phyloP scores from a whole-genome alignment of 2,113 vertebrate species.

The Planiliza haematocheilus region DNA sequence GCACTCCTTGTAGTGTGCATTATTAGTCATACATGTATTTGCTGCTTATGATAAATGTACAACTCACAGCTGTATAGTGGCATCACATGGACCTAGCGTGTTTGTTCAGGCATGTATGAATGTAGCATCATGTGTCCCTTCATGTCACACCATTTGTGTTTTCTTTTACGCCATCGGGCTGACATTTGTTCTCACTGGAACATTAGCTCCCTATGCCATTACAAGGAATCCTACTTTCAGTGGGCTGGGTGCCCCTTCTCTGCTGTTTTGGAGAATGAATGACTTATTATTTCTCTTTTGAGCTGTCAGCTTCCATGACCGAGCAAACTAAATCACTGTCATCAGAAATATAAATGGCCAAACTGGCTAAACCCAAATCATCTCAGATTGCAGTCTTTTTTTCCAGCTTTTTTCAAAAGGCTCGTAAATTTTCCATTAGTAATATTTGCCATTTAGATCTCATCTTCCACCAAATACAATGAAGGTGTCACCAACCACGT shows the following conservation, averaged over 20 bases:
- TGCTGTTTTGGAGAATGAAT: not conserved
- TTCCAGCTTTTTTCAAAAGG: too few relatives aligned
- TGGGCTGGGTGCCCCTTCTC: not conserved
- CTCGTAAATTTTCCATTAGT: too few relatives aligned
- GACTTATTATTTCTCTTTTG: not conserved
- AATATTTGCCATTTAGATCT: too few relatives aligned
- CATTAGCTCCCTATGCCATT: conserved; percentile 11
- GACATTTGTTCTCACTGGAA: conserved; percentile 54
- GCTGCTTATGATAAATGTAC: conserved; percentile 62
- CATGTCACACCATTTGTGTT: conserved; percentile 43
- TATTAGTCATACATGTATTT: conserved; percentile 41
- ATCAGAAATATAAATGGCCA: not conserved
- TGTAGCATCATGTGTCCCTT: conserved; percentile 36
- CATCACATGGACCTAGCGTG: conserved; percentile 4
- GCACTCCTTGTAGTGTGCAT: conserved; percentile 30
- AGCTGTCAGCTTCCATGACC: not conserved
- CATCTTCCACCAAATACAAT: too few relatives aligned
- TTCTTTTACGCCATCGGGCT: conserved; percentile 28
- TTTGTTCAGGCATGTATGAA: conserved; percentile 10
- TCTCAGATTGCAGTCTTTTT: too few relatives aligned
- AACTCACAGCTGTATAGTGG: conserved; percentile 48
- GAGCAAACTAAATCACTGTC: not conserved
- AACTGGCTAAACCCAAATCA: not conserved
- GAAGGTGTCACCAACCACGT: too few relatives aligned
- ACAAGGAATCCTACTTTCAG: not conserved